Percentiles rank a stretch among this genome's conserved stretches.
These are phyloP conservation scores for Coreoperca whiteheadi DNA, from an alignment of 2,113 vertebrate species.

Conservation along the genomic window DNA sequence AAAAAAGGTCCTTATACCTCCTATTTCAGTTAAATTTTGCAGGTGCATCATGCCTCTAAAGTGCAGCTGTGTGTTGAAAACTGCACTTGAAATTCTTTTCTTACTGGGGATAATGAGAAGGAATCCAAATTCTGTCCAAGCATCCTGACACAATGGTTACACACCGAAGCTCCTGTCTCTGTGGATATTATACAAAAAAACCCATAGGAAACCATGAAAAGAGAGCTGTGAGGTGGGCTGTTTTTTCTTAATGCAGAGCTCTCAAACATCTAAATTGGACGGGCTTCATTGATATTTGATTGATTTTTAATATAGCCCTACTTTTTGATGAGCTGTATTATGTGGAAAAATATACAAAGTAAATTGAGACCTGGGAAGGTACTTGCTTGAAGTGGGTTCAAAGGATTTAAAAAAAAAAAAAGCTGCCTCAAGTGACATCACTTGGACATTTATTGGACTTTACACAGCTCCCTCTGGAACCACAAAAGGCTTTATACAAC, in stretches of 20 bases:
- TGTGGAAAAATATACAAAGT: neutral
- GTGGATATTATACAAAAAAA: neutral
- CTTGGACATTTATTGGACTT: neutral
- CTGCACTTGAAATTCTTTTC: neutral
- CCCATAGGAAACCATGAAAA: neutral
- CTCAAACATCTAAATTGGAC: slow-evolving; percentile 38
- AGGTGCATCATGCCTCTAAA: neutral
- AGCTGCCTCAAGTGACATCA: neutral
- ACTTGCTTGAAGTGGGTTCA: neutral
- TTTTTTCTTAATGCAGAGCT: slow-evolving; percentile 4
- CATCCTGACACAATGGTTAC: neutral
- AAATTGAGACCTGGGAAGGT: neutral
- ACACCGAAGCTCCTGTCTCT: neutral
- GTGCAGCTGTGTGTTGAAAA: neutral
- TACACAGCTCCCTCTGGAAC: too few species aligned
- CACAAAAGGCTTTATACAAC: neutral
- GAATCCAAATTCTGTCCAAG: neutral
- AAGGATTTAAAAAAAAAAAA: neutral
- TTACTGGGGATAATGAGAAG: neutral
- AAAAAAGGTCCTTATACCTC: neutral
- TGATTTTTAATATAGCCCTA: slow-evolving; percentile 16
- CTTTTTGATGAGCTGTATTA: slow-evolving; percentile 6
- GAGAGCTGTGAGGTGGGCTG: neutral
- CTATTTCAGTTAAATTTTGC: neutral
- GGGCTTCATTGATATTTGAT: slow-evolving; percentile 13